phyloP scores from a whole-genome alignment of 2,113 vertebrate genomes.

The Bombycilla garrulus region DNA sequence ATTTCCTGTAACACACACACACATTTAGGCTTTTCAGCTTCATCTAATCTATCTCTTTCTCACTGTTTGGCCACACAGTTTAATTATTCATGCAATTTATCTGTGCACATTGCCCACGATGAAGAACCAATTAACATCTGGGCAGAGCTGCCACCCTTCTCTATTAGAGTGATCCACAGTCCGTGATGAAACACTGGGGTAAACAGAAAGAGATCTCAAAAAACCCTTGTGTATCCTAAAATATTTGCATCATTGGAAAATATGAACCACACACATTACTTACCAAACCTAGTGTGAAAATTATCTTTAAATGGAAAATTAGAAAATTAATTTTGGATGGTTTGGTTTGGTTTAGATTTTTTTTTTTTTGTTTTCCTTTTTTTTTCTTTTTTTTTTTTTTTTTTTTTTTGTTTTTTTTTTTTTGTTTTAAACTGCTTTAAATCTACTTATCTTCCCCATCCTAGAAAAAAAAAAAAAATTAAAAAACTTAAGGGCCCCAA shows the following conservation, averaged over 20 bases:
- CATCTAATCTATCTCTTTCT: not conserved
- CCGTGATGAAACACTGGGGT: not conserved
- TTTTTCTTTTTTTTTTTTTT: not conserved
- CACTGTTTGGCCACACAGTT: not conserved
- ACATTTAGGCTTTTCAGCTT: not conserved
- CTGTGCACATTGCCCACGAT: not conserved
- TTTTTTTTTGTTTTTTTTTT: not conserved
- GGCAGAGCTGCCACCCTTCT: not conserved
- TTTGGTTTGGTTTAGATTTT: not conserved
- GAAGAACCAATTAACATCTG: not conserved
- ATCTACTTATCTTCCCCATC: not conserved
- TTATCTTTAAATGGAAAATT: not conserved
- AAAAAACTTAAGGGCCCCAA: not conserved
- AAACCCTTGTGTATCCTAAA: not conserved
- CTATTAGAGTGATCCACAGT: not conserved
- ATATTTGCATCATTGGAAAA: not conserved
- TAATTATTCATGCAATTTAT: not conserved
- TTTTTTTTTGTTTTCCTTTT: not conserved
- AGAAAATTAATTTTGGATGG: not conserved
- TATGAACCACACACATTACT: not conserved
- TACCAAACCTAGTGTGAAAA: not conserved
- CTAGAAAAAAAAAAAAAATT: not conserved
- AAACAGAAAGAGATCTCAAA: not conserved
- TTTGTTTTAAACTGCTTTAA: not conserved
- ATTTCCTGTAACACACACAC: not conserved